Evolutionary conservation across 2,888 invertebrate species (phyloP), one percentile per base, ranked within the genome.

Genomic region (Microplitis manilae): DNA sequence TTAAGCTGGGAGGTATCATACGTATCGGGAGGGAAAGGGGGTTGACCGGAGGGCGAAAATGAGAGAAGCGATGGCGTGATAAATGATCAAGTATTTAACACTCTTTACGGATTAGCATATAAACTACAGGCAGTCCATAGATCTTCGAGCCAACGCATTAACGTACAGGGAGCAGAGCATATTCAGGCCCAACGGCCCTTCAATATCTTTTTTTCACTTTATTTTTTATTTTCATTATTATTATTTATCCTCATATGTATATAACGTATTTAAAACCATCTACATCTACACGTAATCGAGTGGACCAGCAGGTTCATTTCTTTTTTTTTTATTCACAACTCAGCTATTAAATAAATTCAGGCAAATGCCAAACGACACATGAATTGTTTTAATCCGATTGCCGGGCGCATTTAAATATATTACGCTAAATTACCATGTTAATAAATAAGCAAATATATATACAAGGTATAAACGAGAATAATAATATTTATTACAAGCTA

Each of bases 71-170:
- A 85, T 85, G 86, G 86, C 86, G 88, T 89, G 90, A 90, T 90
- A 89, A 90, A 90, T 89, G 90, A 90, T 89, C 88, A 86, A 89
- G 90, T 89, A 89, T 89, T 90, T 90, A 90, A 89, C 89, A 89
- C 90, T 90, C 89, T 89, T 89, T 89, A 89, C 89, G 88, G 89
- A 89, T 89, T 90, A 89, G 89, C 89, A 90, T 90, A 90, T 89
- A 89, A 89, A 90, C 89, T 89, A 89, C 89, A 86, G 88, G 79
- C 79, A 89, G 89, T 89, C 90, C 88, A 89, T 90, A 89, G 89
- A 89, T 90, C 89, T 89, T 89, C 86, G 85, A 85, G 87, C 89
- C 89, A 88, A 89, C 86, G 88, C 88, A 89, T 89, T 89, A 89
- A 89, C 88, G 85, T 86, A 85, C 85, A 85, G 83, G 83, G 85